Conservation (phyloP, 2,797 vertebrate genomes). For the Tangara arthus region DNA sequence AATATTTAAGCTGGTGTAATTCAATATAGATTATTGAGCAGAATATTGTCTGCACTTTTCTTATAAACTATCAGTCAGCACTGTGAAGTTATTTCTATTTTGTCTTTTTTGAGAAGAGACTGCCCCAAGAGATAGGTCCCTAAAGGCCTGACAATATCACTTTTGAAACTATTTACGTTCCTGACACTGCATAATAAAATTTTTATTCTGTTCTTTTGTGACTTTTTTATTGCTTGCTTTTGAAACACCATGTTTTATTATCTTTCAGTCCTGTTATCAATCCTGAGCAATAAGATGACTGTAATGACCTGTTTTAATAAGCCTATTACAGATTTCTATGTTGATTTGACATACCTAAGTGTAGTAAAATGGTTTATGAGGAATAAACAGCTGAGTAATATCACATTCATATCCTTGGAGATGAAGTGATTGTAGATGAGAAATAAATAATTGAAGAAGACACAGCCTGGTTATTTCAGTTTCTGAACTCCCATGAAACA, state of each 20-base stretch:
- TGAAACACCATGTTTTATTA: conserved; percentile 64
- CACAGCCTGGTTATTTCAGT: neutral
- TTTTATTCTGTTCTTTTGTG: conserved; percentile 65
- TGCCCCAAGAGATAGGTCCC: neutral
- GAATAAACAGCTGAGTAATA: conserved; percentile 45
- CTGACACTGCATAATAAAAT: conserved; percentile 48
- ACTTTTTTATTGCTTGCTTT: conserved; percentile 67
- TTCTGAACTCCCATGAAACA: neutral
- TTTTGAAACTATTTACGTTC: conserved; percentile 65
- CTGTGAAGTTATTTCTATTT: neutral
- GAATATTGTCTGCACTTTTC: neutral
- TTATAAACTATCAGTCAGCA: neutral
- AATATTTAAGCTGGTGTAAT: neutral
- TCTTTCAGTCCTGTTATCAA: conserved; percentile 59
- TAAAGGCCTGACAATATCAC: conserved; percentile 20
- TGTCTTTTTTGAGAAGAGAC: neutral
- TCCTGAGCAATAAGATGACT: conserved; percentile 51
- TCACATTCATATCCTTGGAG: conserved; percentile 10
- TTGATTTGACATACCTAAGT: conserved; percentile 53
- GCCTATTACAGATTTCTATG: conserved; percentile 27
- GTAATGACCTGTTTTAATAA: conserved; percentile 66
- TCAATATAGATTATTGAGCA: neutral
- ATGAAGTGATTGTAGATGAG: conserved; percentile 30
- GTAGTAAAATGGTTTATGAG: conserved; percentile 51
- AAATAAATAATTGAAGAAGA: conserved; percentile 53